A percentile compares a stretch with the other conserved stretches of the same genome.
Conservation (phyloP, 1,140 invertebrate species). For the Babylonia areolata region DNA sequence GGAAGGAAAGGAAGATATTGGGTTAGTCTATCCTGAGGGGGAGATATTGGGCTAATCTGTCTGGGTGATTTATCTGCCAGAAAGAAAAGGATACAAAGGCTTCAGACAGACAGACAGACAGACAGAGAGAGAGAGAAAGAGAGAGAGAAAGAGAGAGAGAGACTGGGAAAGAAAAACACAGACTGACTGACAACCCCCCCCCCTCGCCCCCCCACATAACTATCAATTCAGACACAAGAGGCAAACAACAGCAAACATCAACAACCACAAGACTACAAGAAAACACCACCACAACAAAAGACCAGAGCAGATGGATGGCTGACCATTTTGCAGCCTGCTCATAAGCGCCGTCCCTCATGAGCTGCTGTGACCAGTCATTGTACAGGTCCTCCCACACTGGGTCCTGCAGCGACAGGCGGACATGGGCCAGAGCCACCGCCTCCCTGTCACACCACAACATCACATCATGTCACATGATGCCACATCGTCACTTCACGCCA, state of each 20-base stretch:
- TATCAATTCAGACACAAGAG: neutral
- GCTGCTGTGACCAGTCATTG: slow-evolving; percentile 77
- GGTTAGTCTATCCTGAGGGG: no score
- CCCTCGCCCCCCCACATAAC: no score
- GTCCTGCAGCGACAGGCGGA: slow-evolving; percentile 78
- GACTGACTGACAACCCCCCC: neutral
- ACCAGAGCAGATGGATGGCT: no score
- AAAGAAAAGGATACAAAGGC: neutral
- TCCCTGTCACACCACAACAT: slow-evolving; percentile 74
- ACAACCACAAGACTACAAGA: neutral
- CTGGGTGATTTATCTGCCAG: no score
- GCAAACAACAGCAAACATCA: neutral
- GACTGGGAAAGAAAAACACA: no score
- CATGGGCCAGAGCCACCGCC: slow-evolving; percentile 80
- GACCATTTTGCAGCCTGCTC: slow-evolving; percentile 82
- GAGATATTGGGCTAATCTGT: no score
- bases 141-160: neutral
- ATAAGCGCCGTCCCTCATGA: slow-evolving; percentile 76
- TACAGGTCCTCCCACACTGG: slow-evolving; percentile 77
- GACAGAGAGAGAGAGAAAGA: no score
- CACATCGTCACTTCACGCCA: no score
- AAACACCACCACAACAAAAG: neutral
- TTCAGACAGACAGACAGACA: no score
- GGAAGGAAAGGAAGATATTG: no score
- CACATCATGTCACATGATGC: neutral